These are phyloP conservation scores for Zapornia atra DNA, from an alignment of 2,113 vertebrate genomes.

Conservation along the genomic window DNA sequence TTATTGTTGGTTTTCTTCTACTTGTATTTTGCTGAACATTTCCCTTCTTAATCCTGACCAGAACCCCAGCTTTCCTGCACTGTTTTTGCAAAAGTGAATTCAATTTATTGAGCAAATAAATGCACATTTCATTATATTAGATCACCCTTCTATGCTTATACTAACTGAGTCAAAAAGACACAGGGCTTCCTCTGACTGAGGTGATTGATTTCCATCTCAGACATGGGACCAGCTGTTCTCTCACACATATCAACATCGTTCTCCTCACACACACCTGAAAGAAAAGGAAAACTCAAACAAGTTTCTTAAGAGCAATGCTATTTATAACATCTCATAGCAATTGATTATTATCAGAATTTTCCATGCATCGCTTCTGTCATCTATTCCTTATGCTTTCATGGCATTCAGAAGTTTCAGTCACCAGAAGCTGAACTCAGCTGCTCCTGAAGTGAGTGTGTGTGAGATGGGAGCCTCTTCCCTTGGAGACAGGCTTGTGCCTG, in stretches of 20 bases:
- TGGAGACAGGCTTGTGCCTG: background rate
- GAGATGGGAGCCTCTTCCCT: background rate
- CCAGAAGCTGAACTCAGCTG: background rate
- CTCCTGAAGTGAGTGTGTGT: background rate
- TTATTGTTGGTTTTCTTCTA: background rate
- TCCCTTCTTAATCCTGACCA: background rate
- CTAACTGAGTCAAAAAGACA: background rate
- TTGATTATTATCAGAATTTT: background rate
- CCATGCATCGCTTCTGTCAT: background rate
- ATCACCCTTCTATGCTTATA: background rate
- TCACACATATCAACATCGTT: background rate
- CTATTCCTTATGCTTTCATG: background rate
- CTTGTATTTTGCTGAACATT: background rate
- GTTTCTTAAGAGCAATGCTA: background rate
- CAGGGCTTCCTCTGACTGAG: background rate
- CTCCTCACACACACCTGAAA: background rate
- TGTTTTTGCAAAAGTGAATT: background rate
- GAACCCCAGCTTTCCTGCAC: background rate
- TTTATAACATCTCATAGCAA: background rate
- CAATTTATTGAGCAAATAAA: background rate
- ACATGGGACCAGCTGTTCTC: background rate
- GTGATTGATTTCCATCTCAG: background rate
- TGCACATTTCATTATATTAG: background rate
- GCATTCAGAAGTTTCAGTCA: background rate
- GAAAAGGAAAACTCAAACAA: background rate